These are phyloP conservation scores for Hiodon tergisus DNA, from an alignment of 2,113 vertebrate species.

Conservation along the genomic window DNA sequence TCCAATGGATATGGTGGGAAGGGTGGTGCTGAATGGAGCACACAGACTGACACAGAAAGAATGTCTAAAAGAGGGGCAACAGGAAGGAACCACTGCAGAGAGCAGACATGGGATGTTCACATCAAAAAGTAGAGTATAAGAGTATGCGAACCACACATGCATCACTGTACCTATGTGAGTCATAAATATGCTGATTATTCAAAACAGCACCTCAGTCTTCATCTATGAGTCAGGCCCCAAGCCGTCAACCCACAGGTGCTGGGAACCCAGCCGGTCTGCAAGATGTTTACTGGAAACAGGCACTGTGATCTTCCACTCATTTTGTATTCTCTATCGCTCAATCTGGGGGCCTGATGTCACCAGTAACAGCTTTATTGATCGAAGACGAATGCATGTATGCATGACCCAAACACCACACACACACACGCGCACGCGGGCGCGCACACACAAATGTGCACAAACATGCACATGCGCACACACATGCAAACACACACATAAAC, in stretches of 20 bases:
- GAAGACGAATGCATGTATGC: constrained; percentile 15
- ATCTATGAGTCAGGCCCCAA: neutral
- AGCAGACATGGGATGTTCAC: too few relatives aligned
- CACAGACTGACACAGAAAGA: too few relatives aligned
- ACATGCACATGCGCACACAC: constrained; percentile 8
- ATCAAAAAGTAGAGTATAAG: too few relatives aligned
- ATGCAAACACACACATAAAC: constrained; percentile 16
- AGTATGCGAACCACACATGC: neutral
- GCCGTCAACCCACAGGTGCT: neutral
- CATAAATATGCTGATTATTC: neutral
- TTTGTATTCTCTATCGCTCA: neutral
- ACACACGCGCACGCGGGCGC: constrained; percentile 8
- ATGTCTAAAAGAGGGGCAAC: too few relatives aligned
- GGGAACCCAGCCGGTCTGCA: neutral
- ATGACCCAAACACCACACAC: constrained; percentile 19
- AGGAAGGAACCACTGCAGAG: too few relatives aligned
- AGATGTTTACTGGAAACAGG: neutral
- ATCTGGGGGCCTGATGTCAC: constrained; percentile 3
- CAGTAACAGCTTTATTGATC: constrained; percentile 1
- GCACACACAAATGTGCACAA: constrained; percentile 14
- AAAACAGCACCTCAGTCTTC: neutral
- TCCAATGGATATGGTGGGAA: neutral
- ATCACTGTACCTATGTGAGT: neutral
- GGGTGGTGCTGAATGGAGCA: neutral
- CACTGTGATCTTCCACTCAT: neutral